phyloP scores from a whole-genome alignment of 2,888 invertebrate genomes.

The Pandemis cinnamomeana region DNA sequence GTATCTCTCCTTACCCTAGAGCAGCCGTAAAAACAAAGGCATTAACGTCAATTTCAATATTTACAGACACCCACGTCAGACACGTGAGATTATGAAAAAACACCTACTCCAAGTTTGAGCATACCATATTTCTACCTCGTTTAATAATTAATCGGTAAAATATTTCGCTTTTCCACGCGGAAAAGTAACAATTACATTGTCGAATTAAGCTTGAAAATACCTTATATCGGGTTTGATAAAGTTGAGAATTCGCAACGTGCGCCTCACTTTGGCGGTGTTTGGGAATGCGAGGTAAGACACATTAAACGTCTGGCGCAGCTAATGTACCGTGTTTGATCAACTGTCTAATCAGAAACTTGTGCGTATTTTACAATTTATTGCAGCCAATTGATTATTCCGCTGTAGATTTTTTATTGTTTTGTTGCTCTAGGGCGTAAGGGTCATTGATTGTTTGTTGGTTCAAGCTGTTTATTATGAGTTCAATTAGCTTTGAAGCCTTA shows the following conservation, averaged over 20 bases:
- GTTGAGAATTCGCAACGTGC: neutral
- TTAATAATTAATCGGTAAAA: neutral
- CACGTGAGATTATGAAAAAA: neutral
- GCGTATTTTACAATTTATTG: conserved; percentile 12
- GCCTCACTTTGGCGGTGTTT: neutral
- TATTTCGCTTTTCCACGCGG: neutral
- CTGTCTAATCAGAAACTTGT: neutral
- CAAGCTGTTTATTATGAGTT: too few species aligned
- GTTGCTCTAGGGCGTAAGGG: too few species aligned
- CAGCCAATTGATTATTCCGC: neutral
- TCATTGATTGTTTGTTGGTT: too few species aligned
- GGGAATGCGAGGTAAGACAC: neutral
- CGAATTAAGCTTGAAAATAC: neutral
- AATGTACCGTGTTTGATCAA: neutral
- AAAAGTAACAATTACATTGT: neutral
- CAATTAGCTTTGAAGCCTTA: too few species aligned
- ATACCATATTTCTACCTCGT: neutral
- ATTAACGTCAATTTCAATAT: neutral
- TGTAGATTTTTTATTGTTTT: neutral
- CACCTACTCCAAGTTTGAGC: neutral
- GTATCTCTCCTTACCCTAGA: too few species aligned
- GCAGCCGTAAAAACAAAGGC: too few species aligned
- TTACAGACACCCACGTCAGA: neutral
- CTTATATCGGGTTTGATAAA: neutral
- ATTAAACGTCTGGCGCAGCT: conserved; percentile 1